Base-by-base conservation (phyloP, 2,113 vertebrate species). In the Nanorana parkeri region DNA sequence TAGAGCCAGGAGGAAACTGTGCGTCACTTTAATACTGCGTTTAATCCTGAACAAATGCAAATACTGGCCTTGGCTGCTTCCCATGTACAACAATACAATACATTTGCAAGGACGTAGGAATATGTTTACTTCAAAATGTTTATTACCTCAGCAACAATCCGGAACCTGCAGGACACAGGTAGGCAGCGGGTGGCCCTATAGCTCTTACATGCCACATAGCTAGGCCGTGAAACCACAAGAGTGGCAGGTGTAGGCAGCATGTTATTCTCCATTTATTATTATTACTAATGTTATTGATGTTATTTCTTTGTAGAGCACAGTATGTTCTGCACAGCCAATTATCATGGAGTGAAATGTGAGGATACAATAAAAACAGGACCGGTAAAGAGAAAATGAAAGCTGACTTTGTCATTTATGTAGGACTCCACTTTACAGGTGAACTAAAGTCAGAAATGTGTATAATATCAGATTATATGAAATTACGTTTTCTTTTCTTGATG, bases 1-100 rank as follows among this genome's bases (percentile, higher is more conserved):
- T 41, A 67, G 67, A 74, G 61, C 61, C 61, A 82, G 69, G 41
- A 73, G 71, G 71, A 74, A 82, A 74, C 74, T 58, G 28, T 58
- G 63, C 36, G 51, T 82, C 69, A 56, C 63, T 74, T 52, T 74
- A 66, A 65, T 74, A 19, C 61, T 73, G 56, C 58, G 20, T 74
- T 74, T 75, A 74, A 82, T 82, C 80, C 69, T 20, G 29, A 67
- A 67, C 61, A 41, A 82, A 74, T 74, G 69, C 69, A 74, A 82
- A 82, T 75, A 82, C 36, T 75, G 26, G 36, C 69, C 80, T 75
- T 82, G 80, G 80, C 69, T 32, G 61, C 41, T 75, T 74, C 61
- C 69, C 69, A 74, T 82, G 16, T 13, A 3, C n/a, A 82, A 82
- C 69, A 74, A 75, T 75, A 82, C 69, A 74, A 75, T 75, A 56